Evolutionary conservation across 2,888 invertebrate species (phyloP).

Genomic region (Drosophila recens): DNA sequence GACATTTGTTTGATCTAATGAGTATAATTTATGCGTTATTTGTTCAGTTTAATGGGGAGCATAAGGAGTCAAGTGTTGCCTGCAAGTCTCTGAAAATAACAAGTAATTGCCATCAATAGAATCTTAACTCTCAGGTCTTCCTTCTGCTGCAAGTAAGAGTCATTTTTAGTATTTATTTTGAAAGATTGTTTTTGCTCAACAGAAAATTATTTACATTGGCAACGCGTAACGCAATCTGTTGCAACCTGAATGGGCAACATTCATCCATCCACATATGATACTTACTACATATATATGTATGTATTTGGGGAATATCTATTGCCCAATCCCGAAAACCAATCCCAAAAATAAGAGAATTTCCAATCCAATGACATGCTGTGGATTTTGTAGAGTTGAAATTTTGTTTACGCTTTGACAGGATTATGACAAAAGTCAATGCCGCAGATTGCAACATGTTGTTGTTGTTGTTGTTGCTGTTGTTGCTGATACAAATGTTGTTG

Average conservation of each 20-base stretch:
- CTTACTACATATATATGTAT: no score
- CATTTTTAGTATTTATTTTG: constrained; percentile 6
- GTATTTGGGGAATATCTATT: no score
- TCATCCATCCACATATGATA: constrained; percentile 1
- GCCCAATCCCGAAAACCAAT: constrained; percentile 38
- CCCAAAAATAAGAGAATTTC: constrained; percentile 19
- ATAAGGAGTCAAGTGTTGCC: neutral
- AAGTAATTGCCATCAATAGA: constrained; percentile 10
- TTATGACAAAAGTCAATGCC: constrained; percentile 67
- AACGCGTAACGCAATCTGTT: constrained; percentile 32
- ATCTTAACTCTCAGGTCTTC: constrained; percentile 2
- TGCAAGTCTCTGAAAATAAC: neutral
- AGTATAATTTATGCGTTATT: no score
- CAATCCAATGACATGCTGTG: constrained; percentile 38
- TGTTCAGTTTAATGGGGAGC: neutral
- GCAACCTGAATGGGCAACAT: constrained; percentile 24
- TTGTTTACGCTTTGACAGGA: constrained; percentile 83
- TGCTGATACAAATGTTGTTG: constrained; percentile 22
- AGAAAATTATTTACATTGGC: constrained; percentile 35
- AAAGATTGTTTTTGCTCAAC: constrained; percentile 38
- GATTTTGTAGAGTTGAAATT: constrained; percentile 50
- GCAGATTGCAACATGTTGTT: constrained; percentile 47
- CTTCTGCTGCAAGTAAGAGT: constrained; percentile 4
- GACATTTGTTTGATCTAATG: no score
- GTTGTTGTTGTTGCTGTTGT: constrained; percentile 24